Evolutionary conservation across 2,797 vertebrate species (phyloP).

Genomic region (Gymnodraco acuticeps): DNA sequence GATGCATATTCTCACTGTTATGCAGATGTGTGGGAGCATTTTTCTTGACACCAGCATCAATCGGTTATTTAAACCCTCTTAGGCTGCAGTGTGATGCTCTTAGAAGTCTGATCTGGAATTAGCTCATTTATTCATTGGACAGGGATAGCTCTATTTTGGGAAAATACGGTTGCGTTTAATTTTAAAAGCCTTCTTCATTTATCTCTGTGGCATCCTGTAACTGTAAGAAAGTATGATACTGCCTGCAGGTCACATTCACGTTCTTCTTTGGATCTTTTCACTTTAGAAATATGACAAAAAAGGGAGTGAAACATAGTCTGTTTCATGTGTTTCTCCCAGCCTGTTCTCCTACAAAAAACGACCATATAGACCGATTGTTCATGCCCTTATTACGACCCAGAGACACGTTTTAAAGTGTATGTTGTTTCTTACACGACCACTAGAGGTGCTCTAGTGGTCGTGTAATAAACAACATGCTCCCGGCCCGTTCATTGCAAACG

Average conservation of each 20-base stretch:
- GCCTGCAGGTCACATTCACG: slow-evolving; percentile 8
- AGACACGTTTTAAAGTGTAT: no score
- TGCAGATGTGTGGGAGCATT: slow-evolving; percentile 9
- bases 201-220: neutral
- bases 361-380: no score
- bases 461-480: no score
- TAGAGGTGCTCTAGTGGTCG: no score
- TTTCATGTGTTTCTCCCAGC: neutral
- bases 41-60: slow-evolving; percentile 28
- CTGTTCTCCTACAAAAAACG: no score
- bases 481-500: no score
- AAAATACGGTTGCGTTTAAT: slow-evolving; percentile 9
- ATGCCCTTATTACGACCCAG: no score
- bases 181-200: slow-evolving; percentile 4
- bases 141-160: slow-evolving; percentile 37
- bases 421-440: no score
- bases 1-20: neutral
- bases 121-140: slow-evolving; percentile 28
- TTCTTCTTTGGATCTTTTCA: neutral
- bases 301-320: neutral
- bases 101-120: slow-evolving; percentile 45
- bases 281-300: neutral
- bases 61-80: slow-evolving; percentile 40
- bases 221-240: neutral
- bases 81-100: slow-evolving; percentile 31